Percentiles rank a stretch among this genome's conserved stretches.
These are phyloP conservation scores for Ooceraea biroi DNA, from an alignment of 1,140 invertebrate species.

Conservation along the genomic window DNA sequence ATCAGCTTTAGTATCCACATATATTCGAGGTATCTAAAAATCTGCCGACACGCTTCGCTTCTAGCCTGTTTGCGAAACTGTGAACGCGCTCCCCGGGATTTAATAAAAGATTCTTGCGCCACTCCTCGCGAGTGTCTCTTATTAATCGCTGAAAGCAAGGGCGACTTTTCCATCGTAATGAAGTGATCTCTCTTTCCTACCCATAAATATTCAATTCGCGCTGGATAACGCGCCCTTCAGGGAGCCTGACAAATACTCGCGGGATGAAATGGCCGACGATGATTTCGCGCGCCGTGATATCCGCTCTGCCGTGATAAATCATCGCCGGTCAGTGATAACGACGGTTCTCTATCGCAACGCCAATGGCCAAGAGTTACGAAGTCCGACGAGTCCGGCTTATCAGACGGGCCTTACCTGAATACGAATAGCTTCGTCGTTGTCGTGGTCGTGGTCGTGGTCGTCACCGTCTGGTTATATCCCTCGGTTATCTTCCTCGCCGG, in stretches of 20 bases:
- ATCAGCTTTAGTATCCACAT: not conserved
- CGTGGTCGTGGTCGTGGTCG: constrained; percentile 60
- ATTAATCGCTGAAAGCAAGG: constrained; percentile 24
- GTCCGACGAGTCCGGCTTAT: constrained; percentile 24
- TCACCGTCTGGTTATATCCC: constrained; percentile 70
- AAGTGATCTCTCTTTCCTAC: constrained; percentile 4
- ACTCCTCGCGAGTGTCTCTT: not conserved
- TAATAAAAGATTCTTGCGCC: not conserved
- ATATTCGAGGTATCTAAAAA: not conserved
- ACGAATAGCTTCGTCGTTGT: constrained; percentile 64
- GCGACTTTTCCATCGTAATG: not conserved
- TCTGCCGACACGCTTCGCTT: not conserved
- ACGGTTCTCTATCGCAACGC: constrained; percentile 17
- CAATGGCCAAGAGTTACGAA: constrained; percentile 45
- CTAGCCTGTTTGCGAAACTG: not conserved
- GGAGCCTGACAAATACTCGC: not conserved
- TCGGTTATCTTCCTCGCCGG: constrained; percentile 66
- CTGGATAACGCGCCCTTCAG: constrained; percentile 5
- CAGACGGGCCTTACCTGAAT: constrained; percentile 71
- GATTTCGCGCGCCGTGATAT: not conserved
- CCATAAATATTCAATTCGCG: constrained; percentile 32
- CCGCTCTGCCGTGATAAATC: constrained; percentile 27
- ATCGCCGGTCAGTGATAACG: constrained; percentile 20
- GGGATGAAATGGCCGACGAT: constrained; percentile 2
- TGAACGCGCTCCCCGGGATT: not conserved